Conservation (phyloP, 2,797 vertebrate species). For the Enteromius paludinosus region DNA sequence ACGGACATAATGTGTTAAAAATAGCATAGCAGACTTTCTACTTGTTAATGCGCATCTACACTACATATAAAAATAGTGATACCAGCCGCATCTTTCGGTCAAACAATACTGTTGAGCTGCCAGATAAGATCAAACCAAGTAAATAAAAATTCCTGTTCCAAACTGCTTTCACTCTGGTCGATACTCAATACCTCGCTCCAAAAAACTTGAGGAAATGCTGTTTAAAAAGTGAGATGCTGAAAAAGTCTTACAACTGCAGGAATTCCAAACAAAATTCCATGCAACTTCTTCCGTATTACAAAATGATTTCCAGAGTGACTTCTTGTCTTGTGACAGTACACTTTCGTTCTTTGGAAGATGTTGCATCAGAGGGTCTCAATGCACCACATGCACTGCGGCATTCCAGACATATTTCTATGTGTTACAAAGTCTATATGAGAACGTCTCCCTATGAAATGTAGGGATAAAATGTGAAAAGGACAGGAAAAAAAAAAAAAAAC, state of each 20-base stretch:
- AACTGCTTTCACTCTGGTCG: constrained; percentile 21
- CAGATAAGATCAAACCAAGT: background rate
- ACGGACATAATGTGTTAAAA: background rate
- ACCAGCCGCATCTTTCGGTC: background rate
- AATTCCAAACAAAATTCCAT: background rate
- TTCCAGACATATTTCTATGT: constrained; percentile 35
- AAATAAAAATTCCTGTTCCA: constrained; percentile 2
- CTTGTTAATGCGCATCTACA: background rate
- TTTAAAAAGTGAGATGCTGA: background rate
- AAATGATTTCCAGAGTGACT: background rate
- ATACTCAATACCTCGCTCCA: background rate
- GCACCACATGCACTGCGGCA: background rate
- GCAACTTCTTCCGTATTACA: background rate
- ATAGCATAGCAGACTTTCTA: background rate
- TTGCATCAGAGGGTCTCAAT: constrained; percentile 8
- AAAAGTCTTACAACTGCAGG: background rate
- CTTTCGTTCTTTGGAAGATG: background rate
- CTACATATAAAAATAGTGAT: background rate
- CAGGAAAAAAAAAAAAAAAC: background rate
- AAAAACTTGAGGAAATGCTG: background rate
- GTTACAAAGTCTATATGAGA: constrained; percentile 16
- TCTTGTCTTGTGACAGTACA: background rate
- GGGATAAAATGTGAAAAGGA: constrained; percentile 1
- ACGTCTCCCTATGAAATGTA: constrained; percentile 4
- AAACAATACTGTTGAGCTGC: background rate